Conservation (phyloP, 2,888 invertebrate species). For the Meganola albula region DNA sequence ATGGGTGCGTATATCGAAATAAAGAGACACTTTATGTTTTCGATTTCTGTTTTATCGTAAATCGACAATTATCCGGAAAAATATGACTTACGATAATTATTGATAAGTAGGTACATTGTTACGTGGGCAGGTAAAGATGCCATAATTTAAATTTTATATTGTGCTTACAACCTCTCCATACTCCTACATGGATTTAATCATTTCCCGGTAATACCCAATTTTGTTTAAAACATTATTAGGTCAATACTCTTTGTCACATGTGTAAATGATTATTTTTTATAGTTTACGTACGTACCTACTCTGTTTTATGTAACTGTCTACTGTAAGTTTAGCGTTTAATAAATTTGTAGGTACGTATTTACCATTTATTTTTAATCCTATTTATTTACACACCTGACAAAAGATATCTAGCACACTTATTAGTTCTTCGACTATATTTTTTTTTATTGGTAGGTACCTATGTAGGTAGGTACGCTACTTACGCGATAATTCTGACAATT, state of each 20-base stretch:
- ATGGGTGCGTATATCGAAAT: constrained; percentile 21
- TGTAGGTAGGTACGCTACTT: too few species aligned
- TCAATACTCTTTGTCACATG: constrained; percentile 31
- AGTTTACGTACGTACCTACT: too few species aligned
- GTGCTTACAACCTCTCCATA: constrained; percentile 17
- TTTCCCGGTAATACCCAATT: constrained; percentile 10
- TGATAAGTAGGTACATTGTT: constrained; percentile 21
- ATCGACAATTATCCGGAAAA: constrained; percentile 28
- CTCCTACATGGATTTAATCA: constrained; percentile 13
- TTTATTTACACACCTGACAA: too few species aligned
- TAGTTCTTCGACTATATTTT: too few species aligned
- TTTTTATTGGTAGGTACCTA: too few species aligned
- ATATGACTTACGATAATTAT: constrained; percentile 25
- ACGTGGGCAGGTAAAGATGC: constrained; percentile 16
- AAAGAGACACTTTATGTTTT: constrained; percentile 22
- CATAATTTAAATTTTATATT: constrained; percentile 22
- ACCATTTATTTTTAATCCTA: too few species aligned
- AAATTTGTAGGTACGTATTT: too few species aligned
- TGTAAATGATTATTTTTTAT: too few species aligned
- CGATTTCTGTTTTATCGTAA: constrained; percentile 26
- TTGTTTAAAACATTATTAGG: constrained; percentile 26
- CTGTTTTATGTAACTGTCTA: too few species aligned
- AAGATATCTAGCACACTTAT: too few species aligned
- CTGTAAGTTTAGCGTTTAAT: too few species aligned
- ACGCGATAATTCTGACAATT: too few species aligned